Evolutionary conservation across 2,888 invertebrate genomes (phyloP).

Genomic region (Sminthurides aquaticus): DNA sequence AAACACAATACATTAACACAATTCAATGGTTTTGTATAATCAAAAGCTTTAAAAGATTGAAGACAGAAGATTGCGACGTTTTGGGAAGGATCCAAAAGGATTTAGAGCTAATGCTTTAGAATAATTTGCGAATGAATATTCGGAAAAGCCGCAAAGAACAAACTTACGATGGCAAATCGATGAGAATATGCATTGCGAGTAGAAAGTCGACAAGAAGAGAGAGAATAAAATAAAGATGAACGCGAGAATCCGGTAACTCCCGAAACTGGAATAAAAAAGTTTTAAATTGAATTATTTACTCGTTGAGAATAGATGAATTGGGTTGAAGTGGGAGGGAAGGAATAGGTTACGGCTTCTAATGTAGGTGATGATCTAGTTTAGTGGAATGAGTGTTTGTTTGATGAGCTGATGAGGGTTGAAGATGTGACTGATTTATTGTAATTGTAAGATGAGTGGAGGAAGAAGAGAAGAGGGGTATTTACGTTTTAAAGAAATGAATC

Average conservation of each 20-base stretch:
- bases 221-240: slow-evolving; percentile 24
- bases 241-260: slow-evolving; percentile 19
- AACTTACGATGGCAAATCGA: slow-evolving; percentile 21
- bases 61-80: no score
- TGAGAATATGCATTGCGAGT: slow-evolving; percentile 20
- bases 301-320: no score
- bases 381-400: neutral
- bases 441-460: neutral
- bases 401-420: neutral
- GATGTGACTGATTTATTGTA: no score
- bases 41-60: no score
- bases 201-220: slow-evolving; percentile 27
- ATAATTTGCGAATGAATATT: no score
- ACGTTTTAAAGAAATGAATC: neutral
- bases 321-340: neutral
- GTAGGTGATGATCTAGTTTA: neutral
- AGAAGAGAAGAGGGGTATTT: neutral
- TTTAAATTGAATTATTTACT: no score
- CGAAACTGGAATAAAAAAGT: slow-evolving; percentile 15
- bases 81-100: no score
- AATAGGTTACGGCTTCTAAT: neutral
- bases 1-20: no score
- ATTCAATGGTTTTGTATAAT: no score
- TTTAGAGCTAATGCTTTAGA: no score
- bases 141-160: no score